Evolutionary conservation across 2,888 invertebrate genomes (phyloP), one percentile per base, ranked within the genome.

Genomic region (Hyalella azteca): DNA sequence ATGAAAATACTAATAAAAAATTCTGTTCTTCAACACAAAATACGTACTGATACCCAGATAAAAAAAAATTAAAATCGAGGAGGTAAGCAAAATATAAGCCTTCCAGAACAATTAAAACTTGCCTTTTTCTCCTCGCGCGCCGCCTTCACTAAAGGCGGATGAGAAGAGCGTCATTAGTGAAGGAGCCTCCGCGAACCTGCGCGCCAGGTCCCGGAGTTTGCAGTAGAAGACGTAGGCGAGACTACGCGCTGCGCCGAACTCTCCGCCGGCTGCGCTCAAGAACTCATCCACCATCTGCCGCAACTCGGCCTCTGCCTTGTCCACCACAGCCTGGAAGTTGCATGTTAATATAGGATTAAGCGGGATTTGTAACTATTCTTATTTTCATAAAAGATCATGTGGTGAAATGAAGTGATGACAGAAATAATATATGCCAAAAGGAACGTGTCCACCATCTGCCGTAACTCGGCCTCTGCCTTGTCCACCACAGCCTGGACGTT

Each of bases 191-290:
- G 73, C 79, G 13, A 81, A 78, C 59, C 81, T 79, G 15, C 81
- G 40, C 13, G 81, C 66, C 0, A 82, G 78, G 40, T 84, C 81
- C 36, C 84, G 32, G 15, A 84, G 79, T 9, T 78, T 45, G 54
- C 82, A 82, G 82, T 84, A 84, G 73, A 84, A 82, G 49, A 77
- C 36, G 77, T 84, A 84, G 1, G 84, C 84, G 32, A 81, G 77
- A 39, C 79, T 76, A 13, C 84, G 45, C 15, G 77, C 81, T 39
- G 81, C 82, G 39, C 78, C 78, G 29, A 82, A 79, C 54, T 84
- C 79, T 0, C n/a, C 59, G 15, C 81, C 81, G 36, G 82, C 82
- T 19, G 73, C 78, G 41, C 79, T 79, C 36, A 84, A 73, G 77
- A 84, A 84, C 29, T n/a, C 73, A 4, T 78, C 76, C 29, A 84